Base-by-base conservation (phyloP, 2,113 vertebrate genomes). In the Ptilorrhoa leucosticta region DNA sequence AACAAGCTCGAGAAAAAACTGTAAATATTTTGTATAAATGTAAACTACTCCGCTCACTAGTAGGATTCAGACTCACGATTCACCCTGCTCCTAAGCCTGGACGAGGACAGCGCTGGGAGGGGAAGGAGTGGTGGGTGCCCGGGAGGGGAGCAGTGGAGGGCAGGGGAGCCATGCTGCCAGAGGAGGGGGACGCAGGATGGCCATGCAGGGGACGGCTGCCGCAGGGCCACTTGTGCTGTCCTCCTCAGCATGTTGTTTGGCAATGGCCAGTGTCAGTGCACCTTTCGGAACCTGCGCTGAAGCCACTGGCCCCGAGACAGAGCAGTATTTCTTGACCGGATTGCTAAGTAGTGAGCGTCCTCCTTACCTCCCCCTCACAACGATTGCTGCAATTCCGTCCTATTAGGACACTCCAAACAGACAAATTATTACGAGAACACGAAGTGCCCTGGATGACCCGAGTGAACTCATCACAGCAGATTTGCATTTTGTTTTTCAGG, bases 21-120 rank as follows among this genome's bases (percentile, higher is more conserved):
- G 35, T 94, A 94, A 91, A 92, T 96, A 87, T 93, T 94, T 94
- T 82, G 76, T 75, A 69, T 57, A 44, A 64, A 79, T 71, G 78
- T 95, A 94, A 96, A 94, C 83, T 54, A 40, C 42, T 79, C 48
- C 35, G 8, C 45, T 79, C 53, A 13, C 26, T 26, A 66, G 45
- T 9, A 79, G 65, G 78, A 51, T 15, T 83, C 9, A 56, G 83
- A 39, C 26, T 56, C 39, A 27, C 0, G 8, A 47, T 51, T 89
- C 22, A 11, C 13, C 48, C 28, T 33, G 20, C n/a, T 83, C 11
- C 65, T 18, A 7, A 54, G 65, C 14, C 45, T 42, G 80, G 11
- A 7, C 2, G 40, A 56, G 71, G 65, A 42, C 15, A 70, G 39
- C 0, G 0, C 4, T 23, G 19, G 51, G 40, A 70, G 31, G 22